A percentile compares a stretch with the other conserved stretches of the same genome.
phyloP scores from a whole-genome alignment of 2,113 vertebrate genomes.

The Callocephalon fimbriatum region DNA sequence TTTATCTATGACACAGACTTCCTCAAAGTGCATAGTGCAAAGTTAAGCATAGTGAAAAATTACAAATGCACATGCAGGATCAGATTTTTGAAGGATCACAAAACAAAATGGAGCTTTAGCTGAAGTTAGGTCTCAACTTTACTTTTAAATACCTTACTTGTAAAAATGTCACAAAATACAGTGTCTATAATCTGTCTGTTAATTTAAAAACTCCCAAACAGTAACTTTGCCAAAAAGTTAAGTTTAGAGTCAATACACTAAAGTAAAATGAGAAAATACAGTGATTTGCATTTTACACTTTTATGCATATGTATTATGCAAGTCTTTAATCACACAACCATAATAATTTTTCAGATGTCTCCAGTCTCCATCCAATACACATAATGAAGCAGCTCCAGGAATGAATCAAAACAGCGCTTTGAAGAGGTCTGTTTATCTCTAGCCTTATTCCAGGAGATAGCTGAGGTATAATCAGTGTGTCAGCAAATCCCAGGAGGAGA shows the following conservation, averaged over 20 bases:
- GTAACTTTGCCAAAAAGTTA: neutral
- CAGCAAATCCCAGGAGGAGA: neutral
- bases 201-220: neutral
- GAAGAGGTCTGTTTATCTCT: neutral
- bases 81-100: neutral
- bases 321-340: neutral
- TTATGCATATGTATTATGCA: neutral
- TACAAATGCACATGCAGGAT: neutral
- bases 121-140: neutral
- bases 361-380: neutral
- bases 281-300: neutral
- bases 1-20: neutral
- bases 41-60: neutral
- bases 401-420: neutral
- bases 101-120: neutral
- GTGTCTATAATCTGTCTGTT: neutral
- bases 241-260: neutral
- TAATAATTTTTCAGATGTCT: neutral
- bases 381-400: neutral
- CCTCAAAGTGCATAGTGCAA: neutral
- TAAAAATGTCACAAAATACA: neutral
- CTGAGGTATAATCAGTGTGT: neutral
- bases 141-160: neutral
- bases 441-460: neutral
- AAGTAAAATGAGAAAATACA: neutral